A percentile compares a stretch with the other conserved stretches of the same genome.
phyloP scores from a whole-genome alignment of 2,888 invertebrate species.

The Sphaerophoria taeniata region DNA sequence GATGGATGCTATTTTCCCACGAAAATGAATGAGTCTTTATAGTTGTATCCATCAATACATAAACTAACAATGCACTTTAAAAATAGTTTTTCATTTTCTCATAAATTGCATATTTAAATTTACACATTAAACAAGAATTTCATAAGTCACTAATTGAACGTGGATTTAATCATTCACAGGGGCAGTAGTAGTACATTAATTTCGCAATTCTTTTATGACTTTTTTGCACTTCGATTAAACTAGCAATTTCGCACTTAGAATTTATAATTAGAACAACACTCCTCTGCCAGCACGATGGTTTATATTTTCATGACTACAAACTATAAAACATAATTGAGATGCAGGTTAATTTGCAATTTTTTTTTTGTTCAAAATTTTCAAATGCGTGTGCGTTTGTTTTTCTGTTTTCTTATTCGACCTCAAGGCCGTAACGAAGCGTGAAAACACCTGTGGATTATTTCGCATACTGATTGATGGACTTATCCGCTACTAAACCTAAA shows the following conservation, averaged over 20 bases:
- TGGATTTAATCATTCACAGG: not conserved
- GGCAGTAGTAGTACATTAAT: not conserved
- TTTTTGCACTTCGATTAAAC: slow-evolving; percentile 34
- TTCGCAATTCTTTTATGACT: not conserved
- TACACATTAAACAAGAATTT: not conserved
- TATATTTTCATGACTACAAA: not conserved
- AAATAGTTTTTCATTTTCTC: too few species aligned
- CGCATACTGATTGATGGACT: slow-evolving; percentile 54
- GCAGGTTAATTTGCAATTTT: not conserved
- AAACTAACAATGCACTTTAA: too few species aligned
- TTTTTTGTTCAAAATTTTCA: not conserved
- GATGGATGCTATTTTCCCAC: too few species aligned
- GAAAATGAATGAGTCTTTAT: too few species aligned
- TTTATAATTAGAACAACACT: slow-evolving; percentile 4
- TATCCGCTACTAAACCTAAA: slow-evolving; percentile 48
- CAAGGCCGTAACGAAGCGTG: slow-evolving; percentile 62
- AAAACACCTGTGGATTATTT: slow-evolving; percentile 36
- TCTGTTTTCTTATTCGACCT: not conserved
- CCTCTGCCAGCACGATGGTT: not conserved
- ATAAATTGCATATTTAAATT: too few species aligned
- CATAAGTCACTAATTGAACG: not conserved
- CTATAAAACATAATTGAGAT: slow-evolving; percentile 1
- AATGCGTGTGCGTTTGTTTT: slow-evolving; percentile 17
- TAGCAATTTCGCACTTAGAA: slow-evolving; percentile 22
- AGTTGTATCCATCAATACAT: too few species aligned